A percentile compares a stretch with the other conserved stretches of the same genome.
phyloP scores from a whole-genome alignment of 1,140 invertebrate species.

The Drosophila equinoxialis region DNA sequence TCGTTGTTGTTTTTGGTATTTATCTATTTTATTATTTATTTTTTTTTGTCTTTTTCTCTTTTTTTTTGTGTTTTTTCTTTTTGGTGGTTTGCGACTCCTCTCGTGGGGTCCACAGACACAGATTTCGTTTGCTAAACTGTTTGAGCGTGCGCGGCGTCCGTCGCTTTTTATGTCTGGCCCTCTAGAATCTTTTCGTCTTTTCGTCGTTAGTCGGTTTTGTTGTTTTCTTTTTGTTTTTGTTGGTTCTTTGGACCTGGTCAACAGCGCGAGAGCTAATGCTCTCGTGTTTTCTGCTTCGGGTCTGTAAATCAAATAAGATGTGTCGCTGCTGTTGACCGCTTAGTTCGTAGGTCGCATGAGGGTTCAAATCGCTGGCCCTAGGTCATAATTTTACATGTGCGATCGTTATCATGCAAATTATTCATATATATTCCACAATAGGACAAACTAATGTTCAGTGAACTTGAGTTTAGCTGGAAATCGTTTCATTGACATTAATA shows the following conservation, averaged over 20 bases:
- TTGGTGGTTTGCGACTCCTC: slow-evolving; percentile 30
- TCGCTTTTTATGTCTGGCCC: slow-evolving; percentile 78
- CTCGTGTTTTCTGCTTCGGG: slow-evolving; percentile 5
- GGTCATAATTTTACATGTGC: slow-evolving; percentile 14
- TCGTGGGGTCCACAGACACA: slow-evolving; percentile 72
- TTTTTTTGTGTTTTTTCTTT: slow-evolving; percentile 17
- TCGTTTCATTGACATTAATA: no score
- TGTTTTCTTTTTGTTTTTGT: not conserved
- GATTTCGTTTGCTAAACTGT: slow-evolving; percentile 74
- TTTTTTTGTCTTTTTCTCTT: not conserved
- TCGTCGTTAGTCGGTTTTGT: slow-evolving; percentile 20
- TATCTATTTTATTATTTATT: not conserved
- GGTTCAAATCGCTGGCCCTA: slow-evolving; percentile 16
- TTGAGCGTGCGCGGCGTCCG: slow-evolving; percentile 66
- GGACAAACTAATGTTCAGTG: no score
- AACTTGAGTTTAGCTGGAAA: no score
- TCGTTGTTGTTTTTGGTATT: slow-evolving; percentile 3
- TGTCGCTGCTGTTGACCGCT: slow-evolving; percentile 47
- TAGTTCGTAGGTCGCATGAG: not conserved
- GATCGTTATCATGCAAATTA: no score
- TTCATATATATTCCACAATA: no score
- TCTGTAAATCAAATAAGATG: slow-evolving; percentile 52
- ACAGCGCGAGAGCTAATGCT: not conserved
- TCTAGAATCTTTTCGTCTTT: slow-evolving; percentile 47
- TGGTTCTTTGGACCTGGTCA: not conserved